Evolutionary conservation across 2,797 vertebrate species (phyloP).

Genomic region (Cephalopachus bancanus): DNA sequence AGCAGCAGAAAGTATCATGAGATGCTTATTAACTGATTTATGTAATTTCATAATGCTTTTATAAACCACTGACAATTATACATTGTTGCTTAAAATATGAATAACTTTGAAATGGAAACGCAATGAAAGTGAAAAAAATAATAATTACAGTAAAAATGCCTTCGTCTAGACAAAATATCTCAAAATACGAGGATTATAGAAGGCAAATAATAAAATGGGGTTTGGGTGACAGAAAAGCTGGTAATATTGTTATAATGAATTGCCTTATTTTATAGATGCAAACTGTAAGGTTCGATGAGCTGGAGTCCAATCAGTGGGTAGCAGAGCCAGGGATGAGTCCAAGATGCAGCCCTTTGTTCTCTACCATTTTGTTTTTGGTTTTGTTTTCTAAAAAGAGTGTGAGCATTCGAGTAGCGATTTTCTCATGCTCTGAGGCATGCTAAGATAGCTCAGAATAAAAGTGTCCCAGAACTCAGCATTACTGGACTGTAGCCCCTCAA

Average conservation of each 20-base stretch:
- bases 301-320: neutral
- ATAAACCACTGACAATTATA: conserved; percentile 17
- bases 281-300: neutral
- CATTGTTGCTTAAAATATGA: conserved; percentile 26
- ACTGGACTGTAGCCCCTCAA: neutral
- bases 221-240: neutral
- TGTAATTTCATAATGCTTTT: conserved; percentile 8
- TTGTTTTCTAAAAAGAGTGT: neutral
- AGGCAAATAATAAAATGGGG: conserved; percentile 24
- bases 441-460: neutral
- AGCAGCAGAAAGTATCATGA: neutral
- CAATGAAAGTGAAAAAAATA: conserved; percentile 52
- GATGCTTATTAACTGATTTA: conserved; percentile 3
- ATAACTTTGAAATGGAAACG: conserved; percentile 52
- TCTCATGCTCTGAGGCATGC: neutral
- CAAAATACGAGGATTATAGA: neutral
- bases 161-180: conserved; percentile 15
- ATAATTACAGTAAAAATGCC: neutral
- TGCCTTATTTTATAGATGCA: neutral
- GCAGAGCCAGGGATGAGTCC: neutral
- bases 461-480: neutral
- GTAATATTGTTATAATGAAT: neutral
- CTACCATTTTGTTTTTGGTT: neutral
- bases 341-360: neutral
- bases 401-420: neutral